Evolutionary conservation across 2,888 invertebrate genomes (phyloP).

Genomic region (Arctia plantaginis): DNA sequence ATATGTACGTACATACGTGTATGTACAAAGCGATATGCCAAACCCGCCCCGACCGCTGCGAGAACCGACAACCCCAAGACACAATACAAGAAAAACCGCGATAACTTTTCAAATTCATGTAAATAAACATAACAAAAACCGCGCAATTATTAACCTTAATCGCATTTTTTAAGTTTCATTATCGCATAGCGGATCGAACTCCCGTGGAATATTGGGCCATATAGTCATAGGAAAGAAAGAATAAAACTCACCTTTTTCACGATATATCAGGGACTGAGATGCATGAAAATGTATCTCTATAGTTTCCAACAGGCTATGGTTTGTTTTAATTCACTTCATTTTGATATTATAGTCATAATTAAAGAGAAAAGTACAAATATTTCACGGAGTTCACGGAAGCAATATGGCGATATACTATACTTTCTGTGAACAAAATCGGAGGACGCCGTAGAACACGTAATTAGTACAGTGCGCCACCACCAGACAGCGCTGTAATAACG

Average conservation of each 20-base stretch:
- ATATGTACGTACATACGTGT: constrained; percentile 83
- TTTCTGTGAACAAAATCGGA: constrained; percentile 86
- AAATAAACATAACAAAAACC: constrained; percentile 87
- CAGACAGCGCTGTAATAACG: constrained; percentile 67
- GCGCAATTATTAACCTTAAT: constrained; percentile 88
- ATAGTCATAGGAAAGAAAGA: constrained; percentile 85
- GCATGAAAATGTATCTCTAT: constrained; percentile 68
- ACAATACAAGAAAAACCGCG: constrained; percentile 82
- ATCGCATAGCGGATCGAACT: constrained; percentile 87
- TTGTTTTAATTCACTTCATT: constrained; percentile 81
- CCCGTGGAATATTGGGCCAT: constrained; percentile 88
- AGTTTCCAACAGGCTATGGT: constrained; percentile 67
- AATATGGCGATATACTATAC: constrained; percentile 87
- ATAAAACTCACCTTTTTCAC: constrained; percentile 84
- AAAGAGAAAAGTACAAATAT: constrained; percentile 82
- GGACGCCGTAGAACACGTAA: constrained; percentile 86
- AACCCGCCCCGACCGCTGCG: constrained; percentile 76
- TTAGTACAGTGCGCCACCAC: constrained; percentile 84
- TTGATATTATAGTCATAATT: constrained; percentile 84
- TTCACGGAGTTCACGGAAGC: constrained; percentile 85
- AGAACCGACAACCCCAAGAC: constrained; percentile 67
- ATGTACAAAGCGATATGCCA: constrained; percentile 77
- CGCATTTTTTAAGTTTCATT: constrained; percentile 88
- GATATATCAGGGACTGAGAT: constrained; percentile 65
- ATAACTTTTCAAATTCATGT: constrained; percentile 86